Conservation (phyloP, 1,140 invertebrate genomes). For the Camponotus vicinus region DNA sequence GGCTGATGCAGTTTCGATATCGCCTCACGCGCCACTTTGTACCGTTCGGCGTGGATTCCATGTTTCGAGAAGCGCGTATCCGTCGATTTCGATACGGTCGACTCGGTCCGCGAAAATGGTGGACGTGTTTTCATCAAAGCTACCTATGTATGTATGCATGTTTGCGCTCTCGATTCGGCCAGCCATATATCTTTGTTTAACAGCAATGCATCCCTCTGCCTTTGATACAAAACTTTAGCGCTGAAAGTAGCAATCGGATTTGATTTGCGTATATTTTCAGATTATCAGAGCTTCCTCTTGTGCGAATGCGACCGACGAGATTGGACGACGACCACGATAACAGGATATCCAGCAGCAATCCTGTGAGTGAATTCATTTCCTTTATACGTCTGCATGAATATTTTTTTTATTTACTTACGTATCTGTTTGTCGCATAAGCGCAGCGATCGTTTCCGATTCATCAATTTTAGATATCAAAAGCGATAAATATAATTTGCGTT, state of each 20-base stretch:
- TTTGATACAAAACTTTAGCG: constrained; percentile 36
- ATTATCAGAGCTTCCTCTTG: not conserved
- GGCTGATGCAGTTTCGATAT: constrained; percentile 58
- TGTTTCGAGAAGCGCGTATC: constrained; percentile 33
- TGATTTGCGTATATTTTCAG: constrained; percentile 38
- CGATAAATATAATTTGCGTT: not conserved
- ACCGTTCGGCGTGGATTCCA: constrained; percentile 40
- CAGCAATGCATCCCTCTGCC: not conserved
- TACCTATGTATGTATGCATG: constrained; percentile 1
- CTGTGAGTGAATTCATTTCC: constrained; percentile 29
- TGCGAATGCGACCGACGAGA: not conserved
- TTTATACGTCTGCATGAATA: not conserved
- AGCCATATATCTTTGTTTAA: constrained; percentile 42
- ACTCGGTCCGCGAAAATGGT: constrained; percentile 26
- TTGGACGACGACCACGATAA: not conserved
- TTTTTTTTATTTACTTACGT: not conserved
- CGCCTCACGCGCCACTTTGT: constrained; percentile 57
- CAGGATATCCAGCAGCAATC: not conserved
- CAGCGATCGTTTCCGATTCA: not conserved
- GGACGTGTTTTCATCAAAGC: constrained; percentile 47
- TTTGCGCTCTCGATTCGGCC: constrained; percentile 23
- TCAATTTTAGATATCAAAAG: not conserved
- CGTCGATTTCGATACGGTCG: constrained; percentile 13
- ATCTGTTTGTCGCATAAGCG: not conserved
- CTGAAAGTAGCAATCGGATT: constrained; percentile 42